These are phyloP conservation scores for Apis laboriosa DNA, from an alignment of 1,140 invertebrate genomes.

Conservation along the genomic window DNA sequence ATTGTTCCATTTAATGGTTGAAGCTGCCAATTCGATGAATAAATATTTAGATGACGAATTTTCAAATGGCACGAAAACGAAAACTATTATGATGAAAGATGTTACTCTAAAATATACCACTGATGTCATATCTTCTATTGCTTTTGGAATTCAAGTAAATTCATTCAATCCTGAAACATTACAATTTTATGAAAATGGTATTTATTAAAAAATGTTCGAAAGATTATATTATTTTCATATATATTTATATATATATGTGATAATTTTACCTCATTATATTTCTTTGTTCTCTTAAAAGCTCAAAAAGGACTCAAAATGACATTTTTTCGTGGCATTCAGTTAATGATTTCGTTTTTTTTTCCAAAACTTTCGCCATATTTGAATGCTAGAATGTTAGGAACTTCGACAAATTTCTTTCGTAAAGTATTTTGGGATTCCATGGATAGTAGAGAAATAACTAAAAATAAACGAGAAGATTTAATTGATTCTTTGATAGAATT, in stretches of 20 bases:
- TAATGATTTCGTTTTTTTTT: constrained; percentile 38
- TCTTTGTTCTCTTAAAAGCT: constrained; percentile 53
- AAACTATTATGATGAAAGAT: constrained; percentile 66
- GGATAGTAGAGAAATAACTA: constrained; percentile 67
- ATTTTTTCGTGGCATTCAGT: neutral
- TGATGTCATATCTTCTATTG: constrained; percentile 81
- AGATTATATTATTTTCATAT: neutral
- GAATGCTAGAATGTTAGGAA: neutral
- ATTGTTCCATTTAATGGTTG: constrained; percentile 78
- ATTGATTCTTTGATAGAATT: constrained; percentile 75
- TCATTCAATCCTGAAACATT: constrained; percentile 73
- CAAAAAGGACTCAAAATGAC: neutral
- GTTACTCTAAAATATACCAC: constrained; percentile 77
- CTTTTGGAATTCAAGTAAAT: constrained; percentile 80
- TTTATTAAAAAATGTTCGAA: neutral
- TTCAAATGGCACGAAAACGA: neutral
- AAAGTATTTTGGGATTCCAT: constrained; percentile 75
- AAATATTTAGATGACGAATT: constrained; percentile 56
- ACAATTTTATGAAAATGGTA: constrained; percentile 72
- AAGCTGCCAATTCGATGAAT: constrained; percentile 64
- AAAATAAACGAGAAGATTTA: constrained; percentile 73
- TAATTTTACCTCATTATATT: constrained; percentile 33
- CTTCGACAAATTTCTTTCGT: constrained; percentile 50
- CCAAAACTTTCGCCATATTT: neutral
- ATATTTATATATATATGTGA: no score